Conservation (phyloP, 2,113 vertebrate species). For the Arenaria interpres region DNA sequence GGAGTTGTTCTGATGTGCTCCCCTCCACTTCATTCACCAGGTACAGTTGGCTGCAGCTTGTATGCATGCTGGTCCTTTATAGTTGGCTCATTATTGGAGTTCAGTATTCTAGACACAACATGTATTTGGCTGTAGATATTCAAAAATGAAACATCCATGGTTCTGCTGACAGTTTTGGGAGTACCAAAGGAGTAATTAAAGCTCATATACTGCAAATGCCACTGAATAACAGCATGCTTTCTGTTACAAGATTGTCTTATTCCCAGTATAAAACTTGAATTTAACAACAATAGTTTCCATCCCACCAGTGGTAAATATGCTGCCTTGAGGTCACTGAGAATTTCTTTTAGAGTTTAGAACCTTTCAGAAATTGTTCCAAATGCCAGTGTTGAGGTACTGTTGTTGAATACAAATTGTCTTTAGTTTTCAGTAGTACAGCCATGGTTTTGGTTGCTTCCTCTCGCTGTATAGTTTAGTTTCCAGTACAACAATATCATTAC, state of each 20-base stretch:
- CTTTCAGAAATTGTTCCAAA: neutral
- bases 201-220: neutral
- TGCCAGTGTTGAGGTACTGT: neutral
- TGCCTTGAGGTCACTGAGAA: neutral
- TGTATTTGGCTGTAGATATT: neutral
- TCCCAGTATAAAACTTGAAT: neutral
- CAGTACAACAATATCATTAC: neutral
- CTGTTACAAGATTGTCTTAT: neutral
- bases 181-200: neutral
- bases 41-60: conserved; percentile 69
- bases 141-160: neutral
- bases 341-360: neutral
- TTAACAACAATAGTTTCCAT: neutral
- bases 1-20: conserved; percentile 96
- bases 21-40: conserved; percentile 93
- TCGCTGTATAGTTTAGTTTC: neutral
- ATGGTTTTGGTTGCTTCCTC: neutral
- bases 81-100: neutral
- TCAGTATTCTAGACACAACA: neutral
- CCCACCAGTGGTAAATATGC: neutral
- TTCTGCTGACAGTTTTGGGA: neutral
- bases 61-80: neutral
- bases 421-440: neutral
- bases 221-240: neutral
- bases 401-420: neutral